Base-by-base conservation (phyloP, 2,888 invertebrate genomes). In the Hetaerina titia region DNA sequence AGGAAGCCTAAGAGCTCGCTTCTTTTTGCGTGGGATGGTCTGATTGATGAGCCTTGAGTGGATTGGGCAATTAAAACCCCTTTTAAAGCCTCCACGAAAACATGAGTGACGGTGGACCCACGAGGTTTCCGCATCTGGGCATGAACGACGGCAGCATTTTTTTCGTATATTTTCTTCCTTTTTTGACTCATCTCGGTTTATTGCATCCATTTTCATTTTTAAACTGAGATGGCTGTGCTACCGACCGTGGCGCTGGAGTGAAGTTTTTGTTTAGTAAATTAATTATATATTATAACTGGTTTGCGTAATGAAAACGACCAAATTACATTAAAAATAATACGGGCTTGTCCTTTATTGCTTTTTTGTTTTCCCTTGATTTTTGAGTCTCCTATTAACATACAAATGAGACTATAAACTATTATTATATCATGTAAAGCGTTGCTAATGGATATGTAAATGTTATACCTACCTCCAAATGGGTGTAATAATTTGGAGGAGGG, bases 41-140 rank as follows among this genome's bases (percentile, higher is more conserved):
- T 92, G 92, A 92, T 92, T 92, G 92, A 92, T 74, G 92, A 92
- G 92, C 56, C 69, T 92, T 92, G 92, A 92, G 92, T 92, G 92
- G 92, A 92, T 92, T 92, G 69, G 92, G 92, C 69, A 92, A 92
- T 92, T 92, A 92, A 74, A 92, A 92, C 64, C 69, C 74, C 92
- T 92, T 92, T 74, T 74, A 92, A 81, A 92, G 92, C 92, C 64
- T 64, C 64, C 17, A 25, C 81, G 92, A 92, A 92, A 74, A n/a
- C 92, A 69, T 92, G 92, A 92, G 92, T 92, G 92, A 92, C 92
- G 92, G 74, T 69, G 45, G 64, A 90, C 81, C 81, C 31, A 22
- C 81, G 19, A 69, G 69, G 22, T 69, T 22, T n/a, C 69, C 69
- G 22, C 81, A 81, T 81, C 81, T 81, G 81, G 11, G 11, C 81